These are phyloP conservation scores for Antheraea mylitta DNA, from an alignment of 1,140 invertebrate genomes.

Conservation along the genomic window DNA sequence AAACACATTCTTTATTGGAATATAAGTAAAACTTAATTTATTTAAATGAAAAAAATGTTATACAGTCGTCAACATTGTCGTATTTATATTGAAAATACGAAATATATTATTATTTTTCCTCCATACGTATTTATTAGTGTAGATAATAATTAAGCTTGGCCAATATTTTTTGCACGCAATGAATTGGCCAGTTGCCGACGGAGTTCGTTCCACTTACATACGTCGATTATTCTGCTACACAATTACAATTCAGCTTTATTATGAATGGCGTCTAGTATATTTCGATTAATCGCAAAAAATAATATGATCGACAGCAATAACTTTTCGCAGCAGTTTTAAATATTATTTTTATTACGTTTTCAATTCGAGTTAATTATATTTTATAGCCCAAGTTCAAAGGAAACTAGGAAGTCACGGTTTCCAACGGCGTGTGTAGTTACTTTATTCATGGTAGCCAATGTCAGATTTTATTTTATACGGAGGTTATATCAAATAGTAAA, in stretches of 20 bases:
- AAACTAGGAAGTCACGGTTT: neutral
- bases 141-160: too few relatives aligned
- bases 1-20: too few relatives aligned
- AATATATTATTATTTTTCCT: neutral
- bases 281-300: neutral
- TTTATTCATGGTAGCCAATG: neutral
- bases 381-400: neutral
- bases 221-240: neutral
- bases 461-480: neutral
- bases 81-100: too few relatives aligned
- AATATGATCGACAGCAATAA: neutral
- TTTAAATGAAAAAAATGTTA: too few relatives aligned
- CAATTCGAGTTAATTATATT: neutral
- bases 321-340: neutral
- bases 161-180: slow-evolving; percentile 25
- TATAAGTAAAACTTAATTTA: too few relatives aligned
- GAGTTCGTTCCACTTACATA: slow-evolving; percentile 13
- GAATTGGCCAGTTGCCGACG: slow-evolving; percentile 19
- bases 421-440: neutral
- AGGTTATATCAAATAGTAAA: too few relatives aligned
- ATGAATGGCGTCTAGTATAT: neutral
- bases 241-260: neutral
- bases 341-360: neutral
- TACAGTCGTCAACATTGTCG: too few relatives aligned
- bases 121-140: neutral